Conservation (phyloP, 1,140 invertebrate species). For the Cyclina sinensis region DNA sequence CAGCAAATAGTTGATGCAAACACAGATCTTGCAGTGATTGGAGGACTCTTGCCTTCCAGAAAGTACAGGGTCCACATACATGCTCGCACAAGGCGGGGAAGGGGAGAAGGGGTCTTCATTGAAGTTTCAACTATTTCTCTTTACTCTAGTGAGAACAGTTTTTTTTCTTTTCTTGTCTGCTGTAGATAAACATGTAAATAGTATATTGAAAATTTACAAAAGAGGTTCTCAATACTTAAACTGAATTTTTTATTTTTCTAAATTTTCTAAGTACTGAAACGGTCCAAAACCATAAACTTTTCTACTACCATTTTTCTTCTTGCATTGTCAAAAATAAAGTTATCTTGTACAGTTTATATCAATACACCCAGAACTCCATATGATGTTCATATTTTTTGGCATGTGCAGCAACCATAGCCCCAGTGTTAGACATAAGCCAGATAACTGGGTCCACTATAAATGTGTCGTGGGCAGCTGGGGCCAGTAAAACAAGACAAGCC, state of each 20-base stretch:
- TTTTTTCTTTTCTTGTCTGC: not conserved
- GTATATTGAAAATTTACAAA: too few relatives aligned
- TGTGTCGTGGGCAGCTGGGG: conserved; percentile 92
- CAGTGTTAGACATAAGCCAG: conserved; percentile 92
- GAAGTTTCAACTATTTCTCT: conserved; percentile 75
- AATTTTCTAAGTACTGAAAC: too few relatives aligned
- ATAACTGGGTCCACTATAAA: conserved; percentile 88
- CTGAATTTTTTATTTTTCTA: too few relatives aligned
- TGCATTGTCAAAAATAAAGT: not conserved
- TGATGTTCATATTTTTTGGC: too few relatives aligned
- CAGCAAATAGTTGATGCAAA: conserved; percentile 91
- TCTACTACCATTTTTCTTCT: not conserved
- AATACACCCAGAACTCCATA: too few relatives aligned
- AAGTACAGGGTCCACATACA: conserved; percentile 95
- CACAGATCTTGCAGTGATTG: conserved; percentile 92
- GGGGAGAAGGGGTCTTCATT: conserved; percentile 89
- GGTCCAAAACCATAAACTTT: not conserved
- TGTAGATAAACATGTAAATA: not conserved
- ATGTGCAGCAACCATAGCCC: conserved; percentile 90
- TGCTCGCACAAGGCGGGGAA: conserved; percentile 94
- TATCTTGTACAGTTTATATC: conserved; percentile 85
- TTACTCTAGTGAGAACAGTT: not conserved
- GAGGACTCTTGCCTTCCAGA: conserved; percentile 93
- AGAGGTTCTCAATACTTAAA: too few relatives aligned
- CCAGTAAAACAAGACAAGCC: conserved; percentile 90